phyloP scores from a whole-genome alignment of 2,888 invertebrate species.

The Linhomoeus sp. region DNA sequence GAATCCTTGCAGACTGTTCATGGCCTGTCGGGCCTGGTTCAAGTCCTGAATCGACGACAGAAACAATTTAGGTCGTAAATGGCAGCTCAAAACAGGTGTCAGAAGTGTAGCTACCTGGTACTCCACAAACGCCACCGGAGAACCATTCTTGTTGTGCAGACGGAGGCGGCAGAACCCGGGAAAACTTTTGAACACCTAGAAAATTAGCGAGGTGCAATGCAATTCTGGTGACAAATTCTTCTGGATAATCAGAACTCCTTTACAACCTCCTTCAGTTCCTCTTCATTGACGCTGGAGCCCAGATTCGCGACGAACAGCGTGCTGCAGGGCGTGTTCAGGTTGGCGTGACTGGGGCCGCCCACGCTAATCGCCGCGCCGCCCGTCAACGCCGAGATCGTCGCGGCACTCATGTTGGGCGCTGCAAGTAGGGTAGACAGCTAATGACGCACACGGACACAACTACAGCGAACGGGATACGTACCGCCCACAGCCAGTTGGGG shows the following conservation, averaged over 20 bases:
- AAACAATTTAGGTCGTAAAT: too few relatives aligned
- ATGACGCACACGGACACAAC: too few relatives aligned
- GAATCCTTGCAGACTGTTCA: conserved; percentile 83
- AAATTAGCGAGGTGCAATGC: conserved; percentile 1
- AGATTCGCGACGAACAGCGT: conserved; percentile 96
- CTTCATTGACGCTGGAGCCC: conserved; percentile 90
- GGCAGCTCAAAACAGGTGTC: too few relatives aligned
- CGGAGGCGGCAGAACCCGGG: conserved; percentile 94
- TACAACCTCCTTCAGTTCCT: conserved; percentile 93
- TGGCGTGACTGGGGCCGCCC: neutral
- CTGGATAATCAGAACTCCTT: too few relatives aligned
- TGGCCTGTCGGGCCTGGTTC: conserved; percentile 69
- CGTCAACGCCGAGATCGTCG: neutral
- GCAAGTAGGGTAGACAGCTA: too few relatives aligned
- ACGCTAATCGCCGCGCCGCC: neutral
- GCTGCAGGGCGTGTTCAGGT: conserved; percentile 17
- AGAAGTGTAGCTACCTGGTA: conserved; percentile 41
- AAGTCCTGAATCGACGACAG: conserved; percentile 42
- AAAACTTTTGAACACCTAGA: conserved; percentile 35
- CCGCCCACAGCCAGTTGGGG: too few relatives aligned
- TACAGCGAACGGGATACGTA: too few relatives aligned
- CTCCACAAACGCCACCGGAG: conserved; percentile 94
- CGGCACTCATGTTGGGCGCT: too few relatives aligned
- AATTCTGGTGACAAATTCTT: too few relatives aligned
- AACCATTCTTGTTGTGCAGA: conserved; percentile 53